phyloP scores from a whole-genome alignment of 2,888 invertebrate genomes.

The Coenonympha arcania region DNA sequence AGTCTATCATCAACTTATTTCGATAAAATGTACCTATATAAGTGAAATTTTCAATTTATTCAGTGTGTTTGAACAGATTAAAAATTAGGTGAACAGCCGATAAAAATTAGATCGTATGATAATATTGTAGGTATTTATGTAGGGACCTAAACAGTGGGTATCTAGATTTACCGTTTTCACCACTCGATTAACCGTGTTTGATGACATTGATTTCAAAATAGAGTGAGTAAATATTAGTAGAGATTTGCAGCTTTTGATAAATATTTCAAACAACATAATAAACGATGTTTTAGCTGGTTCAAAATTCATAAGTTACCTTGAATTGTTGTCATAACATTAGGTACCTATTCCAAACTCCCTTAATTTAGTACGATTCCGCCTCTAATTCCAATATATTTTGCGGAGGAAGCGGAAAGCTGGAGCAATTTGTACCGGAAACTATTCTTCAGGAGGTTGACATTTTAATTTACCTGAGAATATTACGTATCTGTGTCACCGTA shows the following conservation, averaged over 20 bases:
- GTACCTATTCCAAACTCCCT: not conserved
- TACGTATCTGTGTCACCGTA: not conserved
- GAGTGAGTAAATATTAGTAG: too few relatives aligned
- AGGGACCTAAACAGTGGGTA: not conserved
- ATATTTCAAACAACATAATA: too few relatives aligned
- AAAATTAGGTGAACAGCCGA: slow-evolving; percentile 14
- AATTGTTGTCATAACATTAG: not conserved
- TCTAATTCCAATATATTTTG: slow-evolving; percentile 15
- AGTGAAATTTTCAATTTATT: not conserved
- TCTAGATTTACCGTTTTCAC: slow-evolving; percentile 15
- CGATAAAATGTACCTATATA: not conserved
- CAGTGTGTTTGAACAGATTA: slow-evolving; percentile 5
- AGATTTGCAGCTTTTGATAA: too few relatives aligned
- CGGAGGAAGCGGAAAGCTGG: slow-evolving; percentile 5
- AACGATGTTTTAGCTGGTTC: not conserved
- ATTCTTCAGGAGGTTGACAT: slow-evolving; percentile 21
- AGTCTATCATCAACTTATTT: too few relatives aligned
- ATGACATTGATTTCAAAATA: too few relatives aligned
- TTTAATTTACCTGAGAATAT: slow-evolving; percentile 18
- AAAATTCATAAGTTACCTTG: not conserved
- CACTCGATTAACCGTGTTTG: too few relatives aligned
- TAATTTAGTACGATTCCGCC: not conserved
- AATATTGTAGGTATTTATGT: not conserved
- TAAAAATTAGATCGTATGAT: slow-evolving; percentile 8
- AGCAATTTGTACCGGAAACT: slow-evolving; percentile 22